Percentiles rank a stretch among this genome's conserved stretches.
phyloP scores from a whole-genome alignment of 1,140 invertebrate species.

The Thaumetopoea pityocampa region DNA sequence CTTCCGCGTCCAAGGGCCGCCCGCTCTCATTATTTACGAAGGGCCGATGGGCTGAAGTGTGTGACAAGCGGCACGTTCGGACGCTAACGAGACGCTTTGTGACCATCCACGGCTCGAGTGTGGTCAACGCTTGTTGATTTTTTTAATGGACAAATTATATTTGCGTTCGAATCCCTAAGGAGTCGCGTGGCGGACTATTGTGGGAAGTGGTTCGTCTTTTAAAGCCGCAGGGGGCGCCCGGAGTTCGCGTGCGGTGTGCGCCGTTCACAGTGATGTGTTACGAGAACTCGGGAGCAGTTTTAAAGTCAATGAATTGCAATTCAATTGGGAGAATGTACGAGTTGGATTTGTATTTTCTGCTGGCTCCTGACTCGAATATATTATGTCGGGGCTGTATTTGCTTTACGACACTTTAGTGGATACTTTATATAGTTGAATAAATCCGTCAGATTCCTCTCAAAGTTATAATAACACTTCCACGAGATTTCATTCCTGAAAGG shows the following conservation, averaged over 20 bases:
- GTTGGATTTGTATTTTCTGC: too few species aligned
- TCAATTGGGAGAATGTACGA: conserved; percentile 13
- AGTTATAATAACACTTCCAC: too few species aligned
- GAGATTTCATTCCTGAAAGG: too few species aligned
- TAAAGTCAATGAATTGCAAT: conserved; percentile 22
- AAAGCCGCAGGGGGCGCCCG: conserved; percentile 41
- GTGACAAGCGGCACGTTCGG: conserved; percentile 69
- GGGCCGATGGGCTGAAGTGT: conserved; percentile 70
- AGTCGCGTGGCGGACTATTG: conserved; percentile 29
- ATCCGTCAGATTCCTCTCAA: too few species aligned
- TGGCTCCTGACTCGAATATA: too few species aligned
- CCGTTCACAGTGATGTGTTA: conserved; percentile 31
- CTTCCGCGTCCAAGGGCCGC: conserved; percentile 34
- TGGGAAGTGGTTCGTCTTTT: conserved; percentile 44
- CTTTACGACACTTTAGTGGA: too few species aligned
- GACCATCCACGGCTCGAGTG: conserved; percentile 57
- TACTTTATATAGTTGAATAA: too few species aligned
- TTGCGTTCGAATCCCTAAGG: conserved; percentile 47
- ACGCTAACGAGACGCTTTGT: conserved; percentile 73
- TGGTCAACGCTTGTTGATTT: conserved; percentile 64
- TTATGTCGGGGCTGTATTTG: too few species aligned
- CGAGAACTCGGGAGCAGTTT: conserved; percentile 28
- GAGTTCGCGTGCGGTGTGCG: conserved; percentile 34
- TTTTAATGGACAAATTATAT: conserved; percentile 74
- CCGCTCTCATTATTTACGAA: conserved; percentile 75